A percentile compares a stretch with the other conserved stretches of the same genome.
Evolutionary conservation across 2,888 invertebrate species (phyloP).

Genomic region (Dasysyrphus albostriatus): DNA sequence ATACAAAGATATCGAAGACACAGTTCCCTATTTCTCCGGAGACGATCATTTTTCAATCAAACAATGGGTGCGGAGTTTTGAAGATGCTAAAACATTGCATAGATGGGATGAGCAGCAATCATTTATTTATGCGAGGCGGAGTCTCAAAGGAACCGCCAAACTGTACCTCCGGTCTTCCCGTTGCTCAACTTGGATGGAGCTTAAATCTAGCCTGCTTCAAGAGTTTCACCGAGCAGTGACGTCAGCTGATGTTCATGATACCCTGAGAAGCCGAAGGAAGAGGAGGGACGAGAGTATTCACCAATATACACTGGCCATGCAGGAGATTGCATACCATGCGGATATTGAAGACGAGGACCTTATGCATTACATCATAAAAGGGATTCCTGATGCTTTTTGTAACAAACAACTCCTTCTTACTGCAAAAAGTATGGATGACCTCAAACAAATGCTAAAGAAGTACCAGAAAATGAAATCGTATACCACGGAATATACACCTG

Average conservation of each 20-base stretch:
- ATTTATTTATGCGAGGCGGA: conserved; percentile 41
- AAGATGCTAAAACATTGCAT: conserved; percentile 38
- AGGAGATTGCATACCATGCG: background rate
- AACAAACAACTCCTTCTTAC: background rate
- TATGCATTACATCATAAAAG: conserved; percentile 42
- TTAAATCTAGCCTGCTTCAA: too few species aligned
- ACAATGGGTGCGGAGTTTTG: conserved; percentile 46
- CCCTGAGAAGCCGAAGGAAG: too few species aligned
- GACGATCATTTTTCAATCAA: conserved; percentile 52
- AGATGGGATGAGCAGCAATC: conserved; percentile 42
- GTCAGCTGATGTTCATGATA: too few species aligned
- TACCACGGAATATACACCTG: background rate
- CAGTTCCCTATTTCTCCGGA: conserved; percentile 42
- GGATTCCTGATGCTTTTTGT: conserved; percentile 38
- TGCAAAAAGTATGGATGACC: background rate
- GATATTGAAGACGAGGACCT: conserved; percentile 31
- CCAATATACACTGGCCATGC: conserved; percentile 50
- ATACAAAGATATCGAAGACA: conserved; percentile 56
- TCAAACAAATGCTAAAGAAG: background rate
- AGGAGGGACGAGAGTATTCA: conserved; percentile 6
- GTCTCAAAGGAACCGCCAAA: conserved; percentile 45
- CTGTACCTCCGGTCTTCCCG: conserved; percentile 40
- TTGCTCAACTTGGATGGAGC: conserved; percentile 34
- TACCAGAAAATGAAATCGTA: background rate
- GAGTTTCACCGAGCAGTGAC: too few species aligned